Evolutionary conservation across 2,797 vertebrate species (phyloP).

Genomic region (Molossus alvarezi): DNA sequence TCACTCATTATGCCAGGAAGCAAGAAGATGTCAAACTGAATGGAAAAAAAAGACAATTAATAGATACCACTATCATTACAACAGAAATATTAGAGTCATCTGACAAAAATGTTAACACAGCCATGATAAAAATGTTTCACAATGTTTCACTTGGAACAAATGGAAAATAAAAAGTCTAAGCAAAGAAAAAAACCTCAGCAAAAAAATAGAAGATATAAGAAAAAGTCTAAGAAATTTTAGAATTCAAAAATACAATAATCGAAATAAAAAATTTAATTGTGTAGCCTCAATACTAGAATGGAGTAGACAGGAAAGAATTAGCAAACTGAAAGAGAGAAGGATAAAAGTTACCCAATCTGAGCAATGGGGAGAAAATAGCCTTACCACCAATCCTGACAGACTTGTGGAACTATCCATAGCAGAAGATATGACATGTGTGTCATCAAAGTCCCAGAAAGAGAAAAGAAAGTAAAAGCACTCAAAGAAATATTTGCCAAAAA

Average conservation of each 20-base stretch:
- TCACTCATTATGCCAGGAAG: not conserved
- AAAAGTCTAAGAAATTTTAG: not conserved
- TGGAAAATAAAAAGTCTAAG: not conserved
- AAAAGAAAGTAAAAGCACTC: not conserved
- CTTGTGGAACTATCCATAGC: not conserved
- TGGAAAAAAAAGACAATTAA: not conserved
- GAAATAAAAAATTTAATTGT: not conserved
- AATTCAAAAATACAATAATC: not conserved
- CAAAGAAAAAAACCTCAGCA: not conserved
- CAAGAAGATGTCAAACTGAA: conserved; percentile 6
- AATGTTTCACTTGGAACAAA: not conserved
- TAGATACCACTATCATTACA: not conserved
- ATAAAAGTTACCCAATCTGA: conserved; percentile 12
- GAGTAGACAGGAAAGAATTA: not conserved
- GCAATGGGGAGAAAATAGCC: not conserved
- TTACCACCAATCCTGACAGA: not conserved
- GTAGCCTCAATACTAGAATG: not conserved
- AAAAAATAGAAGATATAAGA: not conserved
- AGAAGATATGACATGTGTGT: not conserved
- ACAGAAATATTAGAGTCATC: not conserved
- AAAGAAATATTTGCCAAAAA: not conserved
- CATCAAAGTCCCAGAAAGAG: not conserved
- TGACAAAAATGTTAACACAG: not conserved
- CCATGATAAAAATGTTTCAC: not conserved
- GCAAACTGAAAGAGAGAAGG: not conserved